phyloP scores from a whole-genome alignment of 2,888 invertebrate genomes.

The Drosophila merina region DNA sequence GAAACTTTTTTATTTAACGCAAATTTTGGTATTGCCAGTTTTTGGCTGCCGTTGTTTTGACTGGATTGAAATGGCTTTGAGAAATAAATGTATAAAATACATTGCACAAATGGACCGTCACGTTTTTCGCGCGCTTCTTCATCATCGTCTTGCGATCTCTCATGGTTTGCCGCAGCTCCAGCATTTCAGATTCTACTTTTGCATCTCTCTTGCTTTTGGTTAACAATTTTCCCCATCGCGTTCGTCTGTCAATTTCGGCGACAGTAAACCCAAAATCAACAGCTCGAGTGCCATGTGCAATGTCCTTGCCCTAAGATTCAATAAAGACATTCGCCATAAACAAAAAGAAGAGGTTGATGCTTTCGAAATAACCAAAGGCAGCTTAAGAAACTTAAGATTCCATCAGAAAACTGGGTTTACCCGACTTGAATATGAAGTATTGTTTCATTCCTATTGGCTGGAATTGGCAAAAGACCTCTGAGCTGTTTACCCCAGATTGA shows the following conservation, averaged over 20 bases:
- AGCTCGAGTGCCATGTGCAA: conserved; percentile 1
- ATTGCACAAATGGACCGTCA: conserved; percentile 46
- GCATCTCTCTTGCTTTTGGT: conserved; percentile 16
- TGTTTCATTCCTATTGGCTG: too few relatives aligned
- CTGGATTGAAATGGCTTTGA: neutral
- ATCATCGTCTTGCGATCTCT: conserved; percentile 52
- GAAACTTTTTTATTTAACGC: conserved; percentile 35
- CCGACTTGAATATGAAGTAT: too few relatives aligned
- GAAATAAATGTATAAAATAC: conserved; percentile 23
- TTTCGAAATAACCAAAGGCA: too few relatives aligned
- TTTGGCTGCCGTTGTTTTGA: conserved; percentile 23
- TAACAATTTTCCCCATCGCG: conserved; percentile 47
- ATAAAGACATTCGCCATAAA: neutral
- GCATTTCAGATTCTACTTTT: conserved; percentile 18
- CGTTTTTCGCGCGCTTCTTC: conserved; percentile 70
- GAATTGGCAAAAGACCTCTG: neutral
- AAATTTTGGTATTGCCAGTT: conserved; percentile 68
- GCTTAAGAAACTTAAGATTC: too few relatives aligned
- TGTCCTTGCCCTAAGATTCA: conserved; percentile 7
- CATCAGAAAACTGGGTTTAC: neutral
- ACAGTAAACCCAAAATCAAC: conserved; percentile 25
- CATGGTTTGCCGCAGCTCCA: conserved; percentile 3
- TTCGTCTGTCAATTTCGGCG: conserved; percentile 58
- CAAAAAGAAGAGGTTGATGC: neutral
- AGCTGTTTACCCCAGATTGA: conserved; percentile 3